A percentile compares a stretch with the other conserved stretches of the same genome.
These are phyloP conservation scores for Coptodon bakossiorum DNA, from an alignment of 2,113 vertebrate species.

Conservation along the genomic window DNA sequence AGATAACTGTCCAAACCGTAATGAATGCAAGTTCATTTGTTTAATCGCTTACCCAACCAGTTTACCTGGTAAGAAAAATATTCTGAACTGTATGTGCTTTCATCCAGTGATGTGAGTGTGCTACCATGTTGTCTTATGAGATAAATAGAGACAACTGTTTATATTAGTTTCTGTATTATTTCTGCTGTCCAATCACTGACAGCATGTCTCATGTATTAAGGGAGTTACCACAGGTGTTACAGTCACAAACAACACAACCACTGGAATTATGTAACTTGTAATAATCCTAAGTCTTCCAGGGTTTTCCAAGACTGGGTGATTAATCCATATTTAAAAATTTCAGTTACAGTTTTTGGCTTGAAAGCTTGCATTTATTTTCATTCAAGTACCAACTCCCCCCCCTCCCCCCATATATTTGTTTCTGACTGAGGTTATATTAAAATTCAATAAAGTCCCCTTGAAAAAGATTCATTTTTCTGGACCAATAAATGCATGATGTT, in stretches of 20 bases:
- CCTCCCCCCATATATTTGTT: background rate
- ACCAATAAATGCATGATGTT: background rate
- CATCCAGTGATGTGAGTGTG: background rate
- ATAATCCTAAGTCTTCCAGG: background rate
- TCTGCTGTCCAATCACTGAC: background rate
- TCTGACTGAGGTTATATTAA: background rate
- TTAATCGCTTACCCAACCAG: background rate
- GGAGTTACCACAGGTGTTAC: background rate
- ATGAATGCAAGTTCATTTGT: background rate
- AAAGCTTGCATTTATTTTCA: background rate
- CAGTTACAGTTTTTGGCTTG: background rate
- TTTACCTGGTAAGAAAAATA: background rate
- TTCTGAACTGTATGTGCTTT: background rate
- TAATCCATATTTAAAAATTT: background rate
- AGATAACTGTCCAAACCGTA: background rate
- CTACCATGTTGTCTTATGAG: background rate
- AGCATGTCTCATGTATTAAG: accelerated
- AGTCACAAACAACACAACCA: background rate
- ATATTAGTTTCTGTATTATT: background rate
- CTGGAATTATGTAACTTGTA: background rate
- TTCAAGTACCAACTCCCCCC: too few relatives aligned
- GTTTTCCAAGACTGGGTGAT: background rate
- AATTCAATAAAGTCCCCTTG: background rate
- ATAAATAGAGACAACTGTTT: background rate
- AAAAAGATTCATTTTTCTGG: background rate